These are phyloP conservation scores for Spheniscus mendiculus DNA, from an alignment of 2,113 vertebrate genomes.

Conservation along the genomic window DNA sequence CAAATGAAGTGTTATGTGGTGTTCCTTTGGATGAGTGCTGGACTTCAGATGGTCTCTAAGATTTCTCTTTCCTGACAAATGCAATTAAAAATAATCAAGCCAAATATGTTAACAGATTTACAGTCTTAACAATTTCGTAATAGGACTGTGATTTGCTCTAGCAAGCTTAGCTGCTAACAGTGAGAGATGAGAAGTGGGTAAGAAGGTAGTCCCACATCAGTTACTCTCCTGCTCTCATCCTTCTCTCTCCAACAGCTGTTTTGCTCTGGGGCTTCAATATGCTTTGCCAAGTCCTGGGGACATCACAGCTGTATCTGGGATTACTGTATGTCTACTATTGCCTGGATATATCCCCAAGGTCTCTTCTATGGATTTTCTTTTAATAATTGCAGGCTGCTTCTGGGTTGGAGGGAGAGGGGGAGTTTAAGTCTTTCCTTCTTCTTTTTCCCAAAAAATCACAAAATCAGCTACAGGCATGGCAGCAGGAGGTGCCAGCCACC, in stretches of 20 bases:
- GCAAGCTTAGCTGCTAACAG: neutral
- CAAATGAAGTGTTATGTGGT: neutral
- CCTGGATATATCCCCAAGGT: neutral
- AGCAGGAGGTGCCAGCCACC: neutral
- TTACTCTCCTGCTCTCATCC: neutral
- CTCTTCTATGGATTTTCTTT: neutral
- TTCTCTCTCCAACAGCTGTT: neutral
- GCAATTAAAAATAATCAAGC: neutral
- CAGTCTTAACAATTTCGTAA: neutral
- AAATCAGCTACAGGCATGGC: neutral
- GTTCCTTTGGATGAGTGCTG: neutral
- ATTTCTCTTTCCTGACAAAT: neutral
- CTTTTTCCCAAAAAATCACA: rapidly evolving
- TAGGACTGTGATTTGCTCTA: neutral
- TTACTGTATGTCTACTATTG: neutral
- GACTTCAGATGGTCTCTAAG: neutral
- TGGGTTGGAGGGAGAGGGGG: neutral
- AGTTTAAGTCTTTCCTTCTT: neutral
- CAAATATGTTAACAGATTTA: neutral
- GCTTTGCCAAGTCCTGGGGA: neutral
- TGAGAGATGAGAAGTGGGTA: neutral
- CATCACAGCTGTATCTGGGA: neutral
- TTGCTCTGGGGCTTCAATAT: neutral
- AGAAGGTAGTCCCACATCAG: neutral
- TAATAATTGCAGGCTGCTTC: neutral